These are phyloP conservation scores for Siniperca undulata DNA, from an alignment of 2,797 vertebrate species.

Conservation along the genomic window DNA sequence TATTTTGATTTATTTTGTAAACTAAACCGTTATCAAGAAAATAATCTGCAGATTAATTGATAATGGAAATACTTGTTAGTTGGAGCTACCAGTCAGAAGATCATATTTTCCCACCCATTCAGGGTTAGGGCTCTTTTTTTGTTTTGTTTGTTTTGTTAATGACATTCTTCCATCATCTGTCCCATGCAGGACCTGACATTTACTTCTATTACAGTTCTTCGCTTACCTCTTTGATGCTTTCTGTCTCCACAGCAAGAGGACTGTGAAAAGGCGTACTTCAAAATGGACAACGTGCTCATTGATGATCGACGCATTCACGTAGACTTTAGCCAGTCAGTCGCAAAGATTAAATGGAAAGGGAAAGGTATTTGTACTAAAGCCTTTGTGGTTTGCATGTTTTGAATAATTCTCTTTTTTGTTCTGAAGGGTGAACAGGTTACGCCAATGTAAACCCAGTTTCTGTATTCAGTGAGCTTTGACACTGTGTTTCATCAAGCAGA, in stretches of 20 bases:
- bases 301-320: conserved; percentile 97
- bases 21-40: too few species aligned
- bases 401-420: background rate
- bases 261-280: conserved; percentile 98
- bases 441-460: background rate
- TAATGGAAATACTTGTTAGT: background rate
- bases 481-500: background rate
- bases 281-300: conserved; percentile 99
- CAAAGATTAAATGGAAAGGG: conserved; percentile 98
- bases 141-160: background rate
- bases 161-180: background rate
- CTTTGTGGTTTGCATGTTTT: conserved; percentile 2
- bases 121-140: too few species aligned
- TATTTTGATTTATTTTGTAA: too few species aligned
- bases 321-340: conserved; percentile 98
- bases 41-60: background rate
- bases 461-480: background rate
- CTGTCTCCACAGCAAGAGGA: conserved; percentile 90
- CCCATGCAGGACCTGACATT: background rate
- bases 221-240: background rate
- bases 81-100: background rate
- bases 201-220: background rate
- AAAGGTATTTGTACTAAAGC: conserved; percentile 85
- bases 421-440: background rate
- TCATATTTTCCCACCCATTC: background rate